Conservation (phyloP, 2,113 vertebrate species). For the Acrocephalus arundinaceus region DNA sequence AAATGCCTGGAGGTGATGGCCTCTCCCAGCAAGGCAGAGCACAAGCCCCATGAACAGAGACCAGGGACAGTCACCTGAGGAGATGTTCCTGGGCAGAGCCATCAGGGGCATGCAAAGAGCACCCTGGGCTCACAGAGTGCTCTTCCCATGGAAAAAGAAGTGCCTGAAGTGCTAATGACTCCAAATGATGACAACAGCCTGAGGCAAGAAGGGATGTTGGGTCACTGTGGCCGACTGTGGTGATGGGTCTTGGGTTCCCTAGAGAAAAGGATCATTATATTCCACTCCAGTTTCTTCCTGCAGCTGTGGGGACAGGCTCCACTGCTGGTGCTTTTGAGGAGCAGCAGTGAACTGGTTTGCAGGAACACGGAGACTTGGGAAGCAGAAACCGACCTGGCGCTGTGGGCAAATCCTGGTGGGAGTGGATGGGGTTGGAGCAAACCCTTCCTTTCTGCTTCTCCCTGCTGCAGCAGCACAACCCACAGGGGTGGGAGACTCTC, state of each 20-base stretch:
- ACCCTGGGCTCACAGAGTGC: background rate
- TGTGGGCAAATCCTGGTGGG: background rate
- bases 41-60: background rate
- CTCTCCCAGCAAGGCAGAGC: background rate
- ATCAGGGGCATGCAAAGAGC: background rate
- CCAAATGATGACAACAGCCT: no score
- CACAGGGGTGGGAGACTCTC: background rate
- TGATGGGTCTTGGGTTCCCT: background rate
- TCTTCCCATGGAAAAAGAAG: background rate
- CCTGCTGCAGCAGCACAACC: rapidly evolving
- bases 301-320: background rate
- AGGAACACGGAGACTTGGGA: background rate
- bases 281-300: background rate
- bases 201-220: background rate
- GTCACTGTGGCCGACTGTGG: background rate
- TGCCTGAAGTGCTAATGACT: background rate
- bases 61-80: background rate
- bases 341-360: rapidly evolving
- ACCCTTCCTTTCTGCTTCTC: background rate
- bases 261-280: background rate
- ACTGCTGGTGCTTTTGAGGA: background rate
- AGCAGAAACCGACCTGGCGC: no score
- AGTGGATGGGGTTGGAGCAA: no score
- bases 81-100: background rate
- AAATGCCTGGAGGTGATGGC: background rate